Conservation (phyloP, 2,113 vertebrate species). For the Tricholaema leucomelas region DNA sequence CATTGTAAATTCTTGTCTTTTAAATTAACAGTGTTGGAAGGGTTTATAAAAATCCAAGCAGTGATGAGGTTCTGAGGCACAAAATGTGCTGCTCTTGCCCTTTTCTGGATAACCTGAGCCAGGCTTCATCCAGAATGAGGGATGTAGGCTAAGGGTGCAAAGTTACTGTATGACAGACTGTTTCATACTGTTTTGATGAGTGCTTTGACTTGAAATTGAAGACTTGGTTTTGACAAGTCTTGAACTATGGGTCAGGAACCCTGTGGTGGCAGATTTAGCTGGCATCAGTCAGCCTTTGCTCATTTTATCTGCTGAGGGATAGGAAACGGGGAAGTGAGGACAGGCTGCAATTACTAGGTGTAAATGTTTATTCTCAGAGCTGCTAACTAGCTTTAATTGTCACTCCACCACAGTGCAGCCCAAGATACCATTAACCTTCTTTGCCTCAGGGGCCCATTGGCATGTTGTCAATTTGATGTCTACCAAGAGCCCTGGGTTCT, state of each 20-base stretch:
- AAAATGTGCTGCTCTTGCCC: neutral
- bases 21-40: slow-evolving; percentile 14
- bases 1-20: neutral
- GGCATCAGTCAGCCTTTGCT: neutral
- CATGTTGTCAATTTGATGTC: neutral
- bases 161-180: neutral
- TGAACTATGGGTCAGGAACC: neutral
- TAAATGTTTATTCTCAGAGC: neutral
- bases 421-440: neutral
- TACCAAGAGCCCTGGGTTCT: neutral
- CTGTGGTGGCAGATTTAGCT: neutral
- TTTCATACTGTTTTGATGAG: neutral
- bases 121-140: neutral
- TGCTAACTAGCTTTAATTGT: neutral
- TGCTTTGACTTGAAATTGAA: neutral
- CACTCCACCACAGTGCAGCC: neutral
- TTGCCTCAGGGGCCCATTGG: neutral
- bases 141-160: neutral
- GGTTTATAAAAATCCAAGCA: slow-evolving; percentile 23
- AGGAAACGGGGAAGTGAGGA: neutral
- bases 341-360: neutral
- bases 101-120: neutral
- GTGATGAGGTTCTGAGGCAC: neutral
- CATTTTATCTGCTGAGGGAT: neutral
- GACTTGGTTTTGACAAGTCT: neutral